These are phyloP conservation scores for Psophia crepitans DNA, from an alignment of 2,113 vertebrate genomes.

Conservation along the genomic window DNA sequence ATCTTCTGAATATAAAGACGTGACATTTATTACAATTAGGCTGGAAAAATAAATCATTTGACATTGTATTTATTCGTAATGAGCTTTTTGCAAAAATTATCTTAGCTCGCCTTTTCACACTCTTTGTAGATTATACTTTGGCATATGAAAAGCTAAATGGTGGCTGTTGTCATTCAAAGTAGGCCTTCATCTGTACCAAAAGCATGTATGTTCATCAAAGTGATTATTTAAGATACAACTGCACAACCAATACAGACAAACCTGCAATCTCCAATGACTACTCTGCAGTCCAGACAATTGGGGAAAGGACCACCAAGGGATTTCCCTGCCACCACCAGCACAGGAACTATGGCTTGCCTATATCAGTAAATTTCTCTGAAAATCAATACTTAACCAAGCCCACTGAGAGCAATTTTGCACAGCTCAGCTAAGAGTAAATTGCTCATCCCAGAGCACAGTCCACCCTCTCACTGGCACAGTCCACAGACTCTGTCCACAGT, in stretches of 20 bases:
- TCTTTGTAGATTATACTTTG: neutral
- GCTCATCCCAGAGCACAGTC: no score
- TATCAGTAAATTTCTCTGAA: no score
- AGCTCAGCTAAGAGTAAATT: no score
- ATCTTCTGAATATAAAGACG: neutral
- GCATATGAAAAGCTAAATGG: neutral
- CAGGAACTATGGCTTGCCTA: accelerated
- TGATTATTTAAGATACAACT: neutral
- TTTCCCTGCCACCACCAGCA: accelerated
- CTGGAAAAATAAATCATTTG: neutral
- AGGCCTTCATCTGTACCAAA: neutral
- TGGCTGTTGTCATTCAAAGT: neutral
- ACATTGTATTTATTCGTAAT: neutral
- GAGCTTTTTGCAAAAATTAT: neutral
- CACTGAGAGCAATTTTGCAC: no score
- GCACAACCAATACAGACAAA: neutral
- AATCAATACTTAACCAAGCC: no score
- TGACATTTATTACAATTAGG: neutral
- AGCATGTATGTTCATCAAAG: neutral
- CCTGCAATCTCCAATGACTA: neutral
- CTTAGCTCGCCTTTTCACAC: neutral
- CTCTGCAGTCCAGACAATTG: neutral
- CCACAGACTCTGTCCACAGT: no score
- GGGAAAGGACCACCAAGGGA: neutral
- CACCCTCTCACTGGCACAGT: no score